These are phyloP conservation scores for Coelopa pilipes DNA, from an alignment of 2,888 invertebrate species.

Conservation along the genomic window DNA sequence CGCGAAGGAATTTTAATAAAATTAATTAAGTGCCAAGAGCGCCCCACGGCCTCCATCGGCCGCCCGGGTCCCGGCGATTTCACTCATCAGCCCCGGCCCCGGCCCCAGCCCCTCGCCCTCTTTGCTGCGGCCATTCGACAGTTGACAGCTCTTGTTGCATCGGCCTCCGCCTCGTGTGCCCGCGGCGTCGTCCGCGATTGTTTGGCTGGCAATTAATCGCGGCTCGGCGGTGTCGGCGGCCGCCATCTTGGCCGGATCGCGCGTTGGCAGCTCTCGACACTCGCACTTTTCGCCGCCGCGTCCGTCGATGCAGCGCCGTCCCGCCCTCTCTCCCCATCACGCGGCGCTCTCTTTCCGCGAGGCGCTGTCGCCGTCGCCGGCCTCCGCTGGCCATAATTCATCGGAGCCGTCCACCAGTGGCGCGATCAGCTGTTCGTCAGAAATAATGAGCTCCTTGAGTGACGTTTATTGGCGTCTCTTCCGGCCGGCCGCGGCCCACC, in stretches of 20 bases:
- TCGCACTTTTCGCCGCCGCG: slow-evolving; percentile 14
- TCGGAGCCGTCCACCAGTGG: neutral
- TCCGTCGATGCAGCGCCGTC: no score
- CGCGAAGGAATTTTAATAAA: neutral
- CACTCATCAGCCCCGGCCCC: no score
- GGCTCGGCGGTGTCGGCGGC: neutral
- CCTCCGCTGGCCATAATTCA: slow-evolving; percentile 18
- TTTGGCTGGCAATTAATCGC: slow-evolving; percentile 5
- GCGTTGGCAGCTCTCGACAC: slow-evolving; percentile 25
- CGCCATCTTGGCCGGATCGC: neutral
- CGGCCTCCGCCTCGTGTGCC: neutral
- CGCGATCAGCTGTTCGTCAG: slow-evolving; percentile 17
- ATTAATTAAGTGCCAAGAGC: slow-evolving; percentile 28
- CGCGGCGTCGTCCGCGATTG: neutral
- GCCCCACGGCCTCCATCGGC: neutral
- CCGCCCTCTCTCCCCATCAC: no score
- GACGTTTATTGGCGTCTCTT: neutral
- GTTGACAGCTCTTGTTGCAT: slow-evolving; percentile 19
- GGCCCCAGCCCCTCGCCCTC: no score
- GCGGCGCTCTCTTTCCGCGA: neutral
- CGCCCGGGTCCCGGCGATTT: no score
- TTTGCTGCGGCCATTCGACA: neutral
- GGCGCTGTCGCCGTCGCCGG: no score
- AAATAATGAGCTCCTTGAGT: slow-evolving; percentile 17
- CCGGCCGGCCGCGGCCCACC: no score